Conservation (phyloP, 2,797 vertebrate species). For the Gallinago solitaria region DNA sequence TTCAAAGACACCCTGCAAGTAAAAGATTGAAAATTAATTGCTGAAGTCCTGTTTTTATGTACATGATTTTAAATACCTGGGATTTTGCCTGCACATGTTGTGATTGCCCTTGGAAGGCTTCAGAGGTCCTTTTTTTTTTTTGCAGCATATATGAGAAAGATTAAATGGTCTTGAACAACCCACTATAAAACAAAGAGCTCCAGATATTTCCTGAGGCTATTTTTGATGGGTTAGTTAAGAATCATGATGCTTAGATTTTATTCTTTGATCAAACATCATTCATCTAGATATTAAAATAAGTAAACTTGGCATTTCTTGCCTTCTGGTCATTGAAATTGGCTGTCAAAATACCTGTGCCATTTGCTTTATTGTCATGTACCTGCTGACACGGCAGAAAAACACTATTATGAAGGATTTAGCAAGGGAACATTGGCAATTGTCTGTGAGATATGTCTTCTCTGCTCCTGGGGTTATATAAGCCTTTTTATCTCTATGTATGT, state of each 20-base stretch:
- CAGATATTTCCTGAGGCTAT: neutral
- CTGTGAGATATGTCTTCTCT: neutral
- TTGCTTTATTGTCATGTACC: neutral
- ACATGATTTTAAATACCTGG: neutral
- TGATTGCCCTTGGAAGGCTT: neutral
- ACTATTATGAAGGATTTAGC: neutral
- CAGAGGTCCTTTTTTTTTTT: neutral
- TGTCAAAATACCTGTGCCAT: neutral
- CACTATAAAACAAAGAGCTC: neutral
- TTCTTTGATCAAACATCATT: conserved; percentile 39
- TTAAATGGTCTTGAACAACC: neutral
- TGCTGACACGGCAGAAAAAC: neutral
- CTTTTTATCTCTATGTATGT: neutral
- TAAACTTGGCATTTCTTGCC: conserved; percentile 22
- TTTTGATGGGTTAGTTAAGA: conserved; percentile 35
- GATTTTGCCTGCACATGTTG: neutral
- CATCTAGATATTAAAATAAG: neutral
- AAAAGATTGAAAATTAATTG: neutral
- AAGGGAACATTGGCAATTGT: neutral
- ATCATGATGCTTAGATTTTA: neutral
- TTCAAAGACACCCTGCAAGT: neutral
- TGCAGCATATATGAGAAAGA: neutral
- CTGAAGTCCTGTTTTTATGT: neutral
- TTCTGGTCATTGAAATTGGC: neutral
- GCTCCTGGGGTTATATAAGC: neutral